Evolutionary conservation across 2,888 invertebrate species (phyloP).

Genomic region (Hipparchia sbordonii): DNA sequence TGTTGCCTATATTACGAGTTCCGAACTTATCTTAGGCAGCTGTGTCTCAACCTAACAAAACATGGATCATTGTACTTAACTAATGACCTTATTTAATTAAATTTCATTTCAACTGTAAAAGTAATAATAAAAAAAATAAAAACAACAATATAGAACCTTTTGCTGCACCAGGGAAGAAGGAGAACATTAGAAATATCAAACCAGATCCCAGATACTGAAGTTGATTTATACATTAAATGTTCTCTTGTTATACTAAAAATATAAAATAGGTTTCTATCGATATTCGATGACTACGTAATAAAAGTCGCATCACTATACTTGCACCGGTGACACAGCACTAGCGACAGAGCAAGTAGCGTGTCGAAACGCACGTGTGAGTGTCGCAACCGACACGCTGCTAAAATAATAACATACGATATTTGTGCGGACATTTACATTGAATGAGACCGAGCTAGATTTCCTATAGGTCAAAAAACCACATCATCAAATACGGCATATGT

Average conservation of each 20-base stretch:
- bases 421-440: conserved; percentile 19
- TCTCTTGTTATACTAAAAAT: no score
- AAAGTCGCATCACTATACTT: conserved; percentile 37
- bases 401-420: conserved; percentile 31
- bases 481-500: conserved; percentile 6
- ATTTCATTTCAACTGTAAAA: no score
- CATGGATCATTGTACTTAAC: no score
- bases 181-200: neutral
- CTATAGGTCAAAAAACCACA: conserved; percentile 16
- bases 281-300: neutral
- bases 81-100: no score
- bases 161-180: no score
- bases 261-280: neutral
- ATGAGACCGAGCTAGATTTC: conserved; percentile 9
- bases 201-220: no score
- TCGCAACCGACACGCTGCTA: conserved; percentile 40
- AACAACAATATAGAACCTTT: no score
- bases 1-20: no score
- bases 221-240: no score
- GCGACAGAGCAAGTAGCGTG: conserved; percentile 39
- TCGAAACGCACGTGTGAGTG: conserved; percentile 48
- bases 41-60: no score
- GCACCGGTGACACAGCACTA: conserved; percentile 40
- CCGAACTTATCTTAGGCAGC: no score
- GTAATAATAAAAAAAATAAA: no score